Base-by-base conservation (phyloP, 2,113 vertebrate species). In the Vulpes ferrilata region DNA sequence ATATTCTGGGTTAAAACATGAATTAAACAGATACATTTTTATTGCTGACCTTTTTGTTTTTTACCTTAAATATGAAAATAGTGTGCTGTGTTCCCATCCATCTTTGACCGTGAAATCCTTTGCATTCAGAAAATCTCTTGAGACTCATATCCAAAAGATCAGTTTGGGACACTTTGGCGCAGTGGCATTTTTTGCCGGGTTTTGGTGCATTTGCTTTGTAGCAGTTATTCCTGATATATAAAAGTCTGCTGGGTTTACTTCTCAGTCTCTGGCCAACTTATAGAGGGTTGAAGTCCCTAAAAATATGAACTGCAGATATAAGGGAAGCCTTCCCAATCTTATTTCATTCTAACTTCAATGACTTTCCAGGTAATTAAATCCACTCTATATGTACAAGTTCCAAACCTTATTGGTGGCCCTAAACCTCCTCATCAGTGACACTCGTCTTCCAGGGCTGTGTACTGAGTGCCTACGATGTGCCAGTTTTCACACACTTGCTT, bases 381-480 rank as follows among this genome's bases (percentile, higher is more conserved):
- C 67, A 55, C n/a, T 53, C 32, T 4, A 3, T 17, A 0, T 0
- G 15, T 10, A 20, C n/a, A 3, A 15, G 15, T 13, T 16, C 23
- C 9, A 32, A 19, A 20, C 25, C 27, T 65, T 62, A 3, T 71
- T 51, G 55, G 93, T 38, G 20, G n/a, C 62, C 13, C 86, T 20
- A 3, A 6, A 51, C 7, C 43, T 27, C 15, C 30, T 19, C 1
- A 3, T 0, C 7, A 86, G 55, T 2, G 32, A 51, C 15, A 0
- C 7, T 11, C 51, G 1, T 53, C 74, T 73, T 57, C 55, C 27
- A 7, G 10, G 5, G 0, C 82, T 60, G 13, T 62, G 53, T 19
- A 15, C 59, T 3, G 20, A 30, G 60, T 53, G 23, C 48, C 38
- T 59, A 2, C 38, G 0, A 1, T 2, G 38, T 57, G 38, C 53